Conservation (phyloP, 2,797 vertebrate genomes). For the Anas georgica region DNA sequence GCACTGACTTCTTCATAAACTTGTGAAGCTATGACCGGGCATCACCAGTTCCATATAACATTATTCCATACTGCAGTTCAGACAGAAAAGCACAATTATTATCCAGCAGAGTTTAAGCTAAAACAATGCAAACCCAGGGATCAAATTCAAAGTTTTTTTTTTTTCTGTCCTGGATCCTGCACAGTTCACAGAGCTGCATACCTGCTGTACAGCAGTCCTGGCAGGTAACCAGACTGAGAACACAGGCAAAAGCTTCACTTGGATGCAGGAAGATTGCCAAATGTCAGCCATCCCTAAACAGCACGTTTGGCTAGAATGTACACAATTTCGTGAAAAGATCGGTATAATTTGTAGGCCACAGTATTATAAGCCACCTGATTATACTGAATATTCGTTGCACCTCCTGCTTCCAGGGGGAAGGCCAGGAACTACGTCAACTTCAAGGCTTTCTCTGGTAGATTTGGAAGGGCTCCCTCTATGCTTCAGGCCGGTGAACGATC, state of each 20-base stretch:
- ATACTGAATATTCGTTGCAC: neutral
- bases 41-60: neutral
- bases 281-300: neutral
- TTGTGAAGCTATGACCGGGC: neutral
- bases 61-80: neutral
- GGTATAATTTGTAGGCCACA: accelerated
- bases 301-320: neutral
- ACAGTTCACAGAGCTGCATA: neutral
- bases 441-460: neutral
- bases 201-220: neutral
- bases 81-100: neutral
- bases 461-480: slow-evolving; percentile 65
- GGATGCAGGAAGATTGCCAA: neutral
- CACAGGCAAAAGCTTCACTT: neutral
- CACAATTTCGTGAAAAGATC: accelerated
- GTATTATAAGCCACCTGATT: accelerated
- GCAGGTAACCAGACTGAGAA: neutral
- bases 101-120: neutral
- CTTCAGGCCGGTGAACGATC: neutral
- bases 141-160: neutral
- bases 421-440: slow-evolving; percentile 22
- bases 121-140: neutral
- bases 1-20: neutral
- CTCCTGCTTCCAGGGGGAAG: neutral
- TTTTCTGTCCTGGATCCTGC: neutral